Conservation (phyloP, 1,140 invertebrate genomes). For the Heliconius eleuchia region DNA sequence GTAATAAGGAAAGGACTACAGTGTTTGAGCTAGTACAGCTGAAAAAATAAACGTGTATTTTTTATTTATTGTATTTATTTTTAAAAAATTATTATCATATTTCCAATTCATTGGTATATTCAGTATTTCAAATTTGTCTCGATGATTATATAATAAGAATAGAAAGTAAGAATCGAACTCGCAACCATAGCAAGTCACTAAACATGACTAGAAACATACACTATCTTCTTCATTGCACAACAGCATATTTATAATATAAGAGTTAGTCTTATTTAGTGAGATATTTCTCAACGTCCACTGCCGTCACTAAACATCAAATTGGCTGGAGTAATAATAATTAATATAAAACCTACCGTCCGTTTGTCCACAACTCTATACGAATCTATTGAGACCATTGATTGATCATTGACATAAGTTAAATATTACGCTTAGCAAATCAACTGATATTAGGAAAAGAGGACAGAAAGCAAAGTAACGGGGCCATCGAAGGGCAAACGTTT, state of each 20-base stretch:
- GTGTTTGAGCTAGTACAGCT: too few relatives aligned
- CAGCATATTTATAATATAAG: background rate
- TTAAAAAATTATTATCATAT: too few relatives aligned
- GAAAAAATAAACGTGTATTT: too few relatives aligned
- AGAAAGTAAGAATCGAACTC: background rate
- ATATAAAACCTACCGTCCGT: conserved; percentile 41
- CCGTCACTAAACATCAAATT: background rate
- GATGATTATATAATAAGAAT: too few relatives aligned
- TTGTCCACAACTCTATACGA: conserved; percentile 35
- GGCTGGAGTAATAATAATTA: conserved; percentile 13
- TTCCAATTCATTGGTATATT: too few relatives aligned
- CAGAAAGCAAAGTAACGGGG: conserved; percentile 27
- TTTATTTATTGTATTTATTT: too few relatives aligned
- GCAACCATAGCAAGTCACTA: background rate
- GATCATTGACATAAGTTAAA: conserved; percentile 55
- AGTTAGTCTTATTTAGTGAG: background rate
- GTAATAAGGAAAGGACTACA: too few relatives aligned
- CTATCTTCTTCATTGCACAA: too few relatives aligned
- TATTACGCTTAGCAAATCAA: conserved; percentile 47
- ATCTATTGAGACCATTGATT: conserved; percentile 51
- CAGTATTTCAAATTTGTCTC: too few relatives aligned
- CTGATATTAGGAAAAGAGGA: conserved; percentile 38
- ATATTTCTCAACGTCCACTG: background rate
- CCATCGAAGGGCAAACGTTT: conserved; percentile 1
- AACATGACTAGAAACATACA: too few relatives aligned